Percentiles rank a stretch among this genome's conserved stretches.
Evolutionary conservation across 2,888 invertebrate species (phyloP).

Genomic region (Myopa tessellatipennis): DNA sequence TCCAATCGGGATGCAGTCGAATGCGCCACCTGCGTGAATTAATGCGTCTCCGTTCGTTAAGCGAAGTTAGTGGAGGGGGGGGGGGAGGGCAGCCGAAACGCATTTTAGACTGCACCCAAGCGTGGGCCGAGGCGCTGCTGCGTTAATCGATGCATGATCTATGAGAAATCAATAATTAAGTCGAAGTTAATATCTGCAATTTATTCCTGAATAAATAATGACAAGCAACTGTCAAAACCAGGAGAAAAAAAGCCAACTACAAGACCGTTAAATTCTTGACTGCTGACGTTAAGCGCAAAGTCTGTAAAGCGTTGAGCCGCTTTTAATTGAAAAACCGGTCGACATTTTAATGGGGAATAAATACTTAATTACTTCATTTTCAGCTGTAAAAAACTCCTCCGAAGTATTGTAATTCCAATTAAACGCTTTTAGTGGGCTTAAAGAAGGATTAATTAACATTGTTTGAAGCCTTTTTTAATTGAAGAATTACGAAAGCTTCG

Average conservation of each 20-base stretch:
- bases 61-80: not conserved
- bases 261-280: not conserved
- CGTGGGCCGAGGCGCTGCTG: not conserved
- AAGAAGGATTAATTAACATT: not conserved
- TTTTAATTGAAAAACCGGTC: too few relatives aligned
- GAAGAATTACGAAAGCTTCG: too few relatives aligned
- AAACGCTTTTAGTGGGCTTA: not conserved
- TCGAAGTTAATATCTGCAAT: conserved; percentile 2
- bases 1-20: not conserved
- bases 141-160: not conserved
- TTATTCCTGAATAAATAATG: not conserved
- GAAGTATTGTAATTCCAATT: too few relatives aligned
- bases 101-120: not conserved
- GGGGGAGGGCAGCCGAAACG: not conserved
- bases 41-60: not conserved
- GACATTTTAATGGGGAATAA: too few relatives aligned
- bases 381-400: too few relatives aligned
- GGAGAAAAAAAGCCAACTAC: not conserved
- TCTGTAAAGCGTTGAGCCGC: too few relatives aligned
- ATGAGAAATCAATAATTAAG: conserved; percentile 9
- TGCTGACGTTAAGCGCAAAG: not conserved
- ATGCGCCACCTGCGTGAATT: conserved; percentile 16
- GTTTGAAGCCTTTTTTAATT: not conserved
- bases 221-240: not conserved
- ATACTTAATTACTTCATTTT: too few relatives aligned